Evolutionary conservation across 2,888 invertebrate species (phyloP), one percentile per base, ranked within the genome.

Genomic region (Harpalus rubripes): DNA sequence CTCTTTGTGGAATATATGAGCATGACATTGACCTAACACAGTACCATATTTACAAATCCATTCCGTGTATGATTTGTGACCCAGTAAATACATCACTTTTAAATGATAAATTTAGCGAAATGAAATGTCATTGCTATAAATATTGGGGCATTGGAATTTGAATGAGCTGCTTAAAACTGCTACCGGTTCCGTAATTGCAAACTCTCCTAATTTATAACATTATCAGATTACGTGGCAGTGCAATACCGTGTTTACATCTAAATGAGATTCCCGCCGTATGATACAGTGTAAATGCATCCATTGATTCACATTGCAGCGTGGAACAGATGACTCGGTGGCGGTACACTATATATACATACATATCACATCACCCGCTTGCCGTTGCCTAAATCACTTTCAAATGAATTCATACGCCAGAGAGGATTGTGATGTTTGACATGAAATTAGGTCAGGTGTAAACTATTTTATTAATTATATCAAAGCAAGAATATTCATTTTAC

Each of bases 161-260:
- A 44, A 74, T 74, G 18, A 16, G 44, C 44, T 41, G 18, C 68
- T 74, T 74, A 74, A 74, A 74, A 74, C 72, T 74, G 18, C n/a
- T 74, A 41, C 72, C 10, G 16, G 16, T 44, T 41, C 72, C 41
- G 72, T 74, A 74, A 74, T 74, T 74, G 44, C 72, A 41, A 74
- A 74, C 72, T 58, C 39, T 72, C 68, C 82, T 82, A 82, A 82
- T 68, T 82, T 82, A 82, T 82, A 72, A 68, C 68, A 58, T 82
- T 82, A 82, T 68, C 82, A 72, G 82, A 82, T 82, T 82, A 72
- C 82, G 72, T 68, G 18, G 79, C 61, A 79, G 16, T 61, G 58
- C 79, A 79, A 56, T 58, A 39, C 72, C 56, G 56, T 82, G 82
- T 82, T 82, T 82, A 82, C 82, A 82, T 82, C 72, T 65, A 72